phyloP scores from a whole-genome alignment of 2,888 invertebrate genomes.

The Tinea pellionella region DNA sequence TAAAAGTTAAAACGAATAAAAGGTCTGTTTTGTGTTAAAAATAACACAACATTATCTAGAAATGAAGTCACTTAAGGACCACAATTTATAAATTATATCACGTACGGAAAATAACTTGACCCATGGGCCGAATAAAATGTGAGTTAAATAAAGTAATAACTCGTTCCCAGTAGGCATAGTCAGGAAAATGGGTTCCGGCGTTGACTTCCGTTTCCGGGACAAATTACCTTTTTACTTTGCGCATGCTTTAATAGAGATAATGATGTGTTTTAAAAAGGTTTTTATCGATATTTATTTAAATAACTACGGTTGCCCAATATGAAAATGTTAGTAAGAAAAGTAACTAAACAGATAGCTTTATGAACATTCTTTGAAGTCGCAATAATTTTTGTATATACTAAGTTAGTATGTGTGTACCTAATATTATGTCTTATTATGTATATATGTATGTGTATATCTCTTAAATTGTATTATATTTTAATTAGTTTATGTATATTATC shows the following conservation, averaged over 20 bases:
- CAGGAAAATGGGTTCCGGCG: conserved; percentile 6
- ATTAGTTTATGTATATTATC: too few relatives aligned
- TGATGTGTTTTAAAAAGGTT: background rate
- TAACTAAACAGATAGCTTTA: too few relatives aligned
- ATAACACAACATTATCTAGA: too few relatives aligned
- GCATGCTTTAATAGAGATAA: background rate
- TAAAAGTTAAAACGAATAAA: too few relatives aligned
- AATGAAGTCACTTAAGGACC: background rate
- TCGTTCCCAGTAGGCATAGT: background rate
- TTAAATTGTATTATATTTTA: too few relatives aligned
- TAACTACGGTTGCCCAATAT: background rate
- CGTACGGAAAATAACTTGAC: background rate
- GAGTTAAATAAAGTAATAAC: background rate
- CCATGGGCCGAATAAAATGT: background rate
- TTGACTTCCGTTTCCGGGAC: conserved; percentile 1
- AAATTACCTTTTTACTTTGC: conserved; percentile 6
- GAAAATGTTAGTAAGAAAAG: too few relatives aligned
- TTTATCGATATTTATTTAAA: background rate
- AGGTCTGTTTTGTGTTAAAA: too few relatives aligned
- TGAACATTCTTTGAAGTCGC: too few relatives aligned
- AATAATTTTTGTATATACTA: too few relatives aligned
- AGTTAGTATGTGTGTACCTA: too few relatives aligned
- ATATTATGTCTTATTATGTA: too few relatives aligned
- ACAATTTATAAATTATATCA: background rate
- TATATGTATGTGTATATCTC: too few relatives aligned